phyloP scores from a whole-genome alignment of 2,888 invertebrate genomes.

The Julus scandinavius region DNA sequence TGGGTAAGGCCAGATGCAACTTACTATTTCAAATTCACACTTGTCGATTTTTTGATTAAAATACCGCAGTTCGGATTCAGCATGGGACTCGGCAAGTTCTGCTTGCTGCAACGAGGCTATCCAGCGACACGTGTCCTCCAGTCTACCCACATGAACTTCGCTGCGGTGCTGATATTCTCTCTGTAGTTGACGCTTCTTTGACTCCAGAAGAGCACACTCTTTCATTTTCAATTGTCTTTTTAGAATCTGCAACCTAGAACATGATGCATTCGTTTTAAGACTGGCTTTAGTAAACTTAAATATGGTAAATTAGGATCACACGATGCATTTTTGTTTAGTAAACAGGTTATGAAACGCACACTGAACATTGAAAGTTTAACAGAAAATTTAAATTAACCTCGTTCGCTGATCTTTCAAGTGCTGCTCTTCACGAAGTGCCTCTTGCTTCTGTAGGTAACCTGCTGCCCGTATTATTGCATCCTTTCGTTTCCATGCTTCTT shows the following conservation, averaged over 20 bases:
- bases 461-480: constrained; percentile 53
- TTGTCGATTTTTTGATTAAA: not conserved
- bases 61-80: not conserved
- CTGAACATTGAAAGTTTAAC: not conserved
- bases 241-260: not conserved
- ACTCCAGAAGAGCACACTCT: not conserved
- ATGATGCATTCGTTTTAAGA: not conserved
- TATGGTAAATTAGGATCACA: too few relatives aligned
- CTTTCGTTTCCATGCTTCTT: constrained; percentile 46
- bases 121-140: constrained; percentile 30
- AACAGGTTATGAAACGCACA: not conserved
- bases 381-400: not conserved
- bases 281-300: too few relatives aligned
- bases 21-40: not conserved
- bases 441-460: constrained; percentile 24
- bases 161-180: not conserved
- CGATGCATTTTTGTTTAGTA: too few relatives aligned
- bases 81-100: not conserved
- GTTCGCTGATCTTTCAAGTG: constrained; percentile 40
- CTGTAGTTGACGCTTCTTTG: not conserved
- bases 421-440: constrained; percentile 44
- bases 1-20: not conserved
- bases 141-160: not conserved
- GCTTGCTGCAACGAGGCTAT: not conserved
- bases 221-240: constrained; percentile 12